Conservation (phyloP, 2,888 invertebrate species). For the Punctoribates punctum region DNA sequence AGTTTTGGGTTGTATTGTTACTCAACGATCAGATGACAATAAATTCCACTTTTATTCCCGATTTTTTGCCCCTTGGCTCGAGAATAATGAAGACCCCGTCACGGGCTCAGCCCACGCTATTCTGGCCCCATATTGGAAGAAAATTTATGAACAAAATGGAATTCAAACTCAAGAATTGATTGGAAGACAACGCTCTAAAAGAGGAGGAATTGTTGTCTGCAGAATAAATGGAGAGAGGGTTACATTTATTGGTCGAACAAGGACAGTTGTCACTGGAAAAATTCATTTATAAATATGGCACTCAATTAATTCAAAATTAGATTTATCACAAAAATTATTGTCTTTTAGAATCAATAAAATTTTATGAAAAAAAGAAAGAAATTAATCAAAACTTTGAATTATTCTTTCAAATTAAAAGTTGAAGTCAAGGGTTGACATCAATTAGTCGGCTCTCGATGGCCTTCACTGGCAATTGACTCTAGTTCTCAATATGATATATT, state of each 20-base stretch:
- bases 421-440: too few relatives aligned
- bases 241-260: conserved; percentile 45
- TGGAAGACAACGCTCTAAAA: conserved; percentile 8
- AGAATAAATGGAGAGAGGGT: not conserved
- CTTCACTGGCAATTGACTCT: too few relatives aligned
- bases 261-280: too few relatives aligned
- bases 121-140: conserved; percentile 55
- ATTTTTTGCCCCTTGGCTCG: conserved; percentile 57
- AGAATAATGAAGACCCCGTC: conserved; percentile 56
- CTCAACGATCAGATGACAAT: conserved; percentile 42
- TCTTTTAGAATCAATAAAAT: too few relatives aligned
- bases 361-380: too few relatives aligned
- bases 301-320: too few relatives aligned
- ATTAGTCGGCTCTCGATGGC: too few relatives aligned
- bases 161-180: not conserved
- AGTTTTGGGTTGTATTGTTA: conserved; percentile 47
- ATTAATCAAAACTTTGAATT: too few relatives aligned
- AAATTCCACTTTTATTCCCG: conserved; percentile 54
- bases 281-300: too few relatives aligned
- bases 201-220: not conserved
- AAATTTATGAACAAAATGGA: not conserved
- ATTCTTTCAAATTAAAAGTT: too few relatives aligned
- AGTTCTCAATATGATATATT: too few relatives aligned
- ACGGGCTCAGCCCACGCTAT: conserved; percentile 57
- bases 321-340: too few relatives aligned